phyloP scores from a whole-genome alignment of 2,113 vertebrate species.

The Spermophilus dauricus region DNA sequence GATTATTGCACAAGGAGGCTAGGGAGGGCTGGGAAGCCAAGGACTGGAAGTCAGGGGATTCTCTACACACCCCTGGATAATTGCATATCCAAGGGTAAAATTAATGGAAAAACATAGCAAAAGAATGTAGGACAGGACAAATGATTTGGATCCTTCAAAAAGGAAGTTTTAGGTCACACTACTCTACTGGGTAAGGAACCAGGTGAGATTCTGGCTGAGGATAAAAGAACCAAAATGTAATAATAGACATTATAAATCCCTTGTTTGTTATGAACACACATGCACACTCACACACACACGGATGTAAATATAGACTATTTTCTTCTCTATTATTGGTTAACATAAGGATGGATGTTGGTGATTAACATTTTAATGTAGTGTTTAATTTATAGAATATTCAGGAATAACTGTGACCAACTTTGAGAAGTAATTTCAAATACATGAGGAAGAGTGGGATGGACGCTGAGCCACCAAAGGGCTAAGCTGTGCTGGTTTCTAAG shows the following conservation, averaged over 20 bases:
- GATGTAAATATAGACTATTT: not conserved
- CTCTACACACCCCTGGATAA: not conserved
- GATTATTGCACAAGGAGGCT: not conserved
- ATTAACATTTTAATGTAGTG: not conserved
- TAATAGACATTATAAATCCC: not conserved
- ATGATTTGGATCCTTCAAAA: not conserved
- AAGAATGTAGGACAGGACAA: not conserved
- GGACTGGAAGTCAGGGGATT: not conserved
- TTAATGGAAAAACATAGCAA: not conserved
- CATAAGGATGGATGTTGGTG: not conserved
- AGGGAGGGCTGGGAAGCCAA: not conserved
- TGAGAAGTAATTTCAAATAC: not conserved
- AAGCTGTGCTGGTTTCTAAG: not conserved
- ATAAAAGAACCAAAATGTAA: not conserved
- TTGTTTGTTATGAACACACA: conserved; percentile 1
- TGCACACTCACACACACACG: not conserved
- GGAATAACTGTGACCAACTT: not conserved
- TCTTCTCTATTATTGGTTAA: not conserved
- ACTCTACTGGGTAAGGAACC: not conserved
- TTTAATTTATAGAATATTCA: not conserved
- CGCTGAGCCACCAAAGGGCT: not conserved
- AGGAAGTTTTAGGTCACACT: not conserved
- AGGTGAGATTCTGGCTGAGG: not conserved
- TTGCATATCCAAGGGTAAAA: not conserved
- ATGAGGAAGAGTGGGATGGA: not conserved